Conservation (phyloP, 1,140 invertebrate species). For the Antheraea pernyi region DNA sequence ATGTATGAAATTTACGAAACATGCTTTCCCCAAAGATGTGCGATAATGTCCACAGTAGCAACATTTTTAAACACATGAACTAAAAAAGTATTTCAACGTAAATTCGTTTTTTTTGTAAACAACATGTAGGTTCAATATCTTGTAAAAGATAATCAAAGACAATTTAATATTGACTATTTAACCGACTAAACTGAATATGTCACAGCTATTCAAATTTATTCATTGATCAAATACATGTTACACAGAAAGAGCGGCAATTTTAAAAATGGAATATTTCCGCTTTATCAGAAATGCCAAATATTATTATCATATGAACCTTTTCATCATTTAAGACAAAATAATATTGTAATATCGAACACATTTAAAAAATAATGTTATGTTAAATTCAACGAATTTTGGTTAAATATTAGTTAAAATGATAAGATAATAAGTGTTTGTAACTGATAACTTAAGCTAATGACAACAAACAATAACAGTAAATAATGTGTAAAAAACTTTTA, state of each 20-base stretch:
- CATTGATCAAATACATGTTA: background rate
- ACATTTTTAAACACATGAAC: conserved; percentile 13
- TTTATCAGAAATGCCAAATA: too few species aligned
- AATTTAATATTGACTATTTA: background rate
- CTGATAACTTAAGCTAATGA: too few species aligned
- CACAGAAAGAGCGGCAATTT: conserved; percentile 18
- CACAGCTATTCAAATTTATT: background rate
- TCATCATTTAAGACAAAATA: too few species aligned
- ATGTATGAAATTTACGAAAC: background rate
- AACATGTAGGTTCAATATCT: background rate
- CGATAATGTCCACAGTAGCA: conserved; percentile 3
- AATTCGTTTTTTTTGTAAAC: conserved; percentile 4
- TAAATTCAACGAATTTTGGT: too few species aligned
- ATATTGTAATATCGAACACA: too few species aligned
- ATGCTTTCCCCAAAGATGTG: background rate
- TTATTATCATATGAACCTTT: too few species aligned
- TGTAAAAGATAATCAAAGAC: background rate
- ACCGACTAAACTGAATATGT: background rate
- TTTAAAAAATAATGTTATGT: too few species aligned
- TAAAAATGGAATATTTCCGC: conserved; percentile 6
- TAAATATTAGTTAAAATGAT: too few species aligned
- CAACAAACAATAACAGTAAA: too few species aligned
- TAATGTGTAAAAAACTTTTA: too few species aligned
- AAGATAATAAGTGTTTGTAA: too few species aligned
- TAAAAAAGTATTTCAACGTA: conserved; percentile 27